A percentile compares a stretch with the other conserved stretches of the same genome.
These are phyloP conservation scores for Aphodius granarius DNA, from an alignment of 2,888 invertebrate species.

Conservation along the genomic window DNA sequence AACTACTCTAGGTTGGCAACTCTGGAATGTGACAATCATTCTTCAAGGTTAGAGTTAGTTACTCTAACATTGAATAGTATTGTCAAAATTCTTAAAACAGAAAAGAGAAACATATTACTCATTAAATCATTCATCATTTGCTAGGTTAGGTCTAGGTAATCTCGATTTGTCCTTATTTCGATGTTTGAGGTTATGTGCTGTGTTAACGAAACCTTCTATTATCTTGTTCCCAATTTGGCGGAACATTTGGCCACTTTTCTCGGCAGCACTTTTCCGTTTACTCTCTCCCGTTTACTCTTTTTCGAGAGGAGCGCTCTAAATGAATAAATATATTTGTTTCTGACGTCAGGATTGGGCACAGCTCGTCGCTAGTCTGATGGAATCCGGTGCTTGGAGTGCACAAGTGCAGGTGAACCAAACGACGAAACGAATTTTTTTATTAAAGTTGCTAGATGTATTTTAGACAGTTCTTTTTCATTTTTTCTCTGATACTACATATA, in stretches of 20 bases:
- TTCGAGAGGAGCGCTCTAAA: background rate
- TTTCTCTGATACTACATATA: conserved; percentile 13
- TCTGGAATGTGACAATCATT: no score
- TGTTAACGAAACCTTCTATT: conserved; percentile 40
- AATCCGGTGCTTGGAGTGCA: conserved; percentile 80
- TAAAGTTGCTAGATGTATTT: conserved; percentile 2
- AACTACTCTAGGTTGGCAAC: no score
- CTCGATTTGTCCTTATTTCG: background rate
- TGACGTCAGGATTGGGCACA: conserved; percentile 75
- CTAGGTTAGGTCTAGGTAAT: conserved; percentile 37
- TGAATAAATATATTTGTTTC: conserved; percentile 15
- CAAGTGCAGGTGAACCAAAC: conserved; percentile 68
- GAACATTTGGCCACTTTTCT: background rate
- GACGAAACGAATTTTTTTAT: background rate
- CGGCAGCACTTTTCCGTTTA: background rate
- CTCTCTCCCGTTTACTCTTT: background rate
- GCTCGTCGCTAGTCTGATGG: conserved; percentile 83
- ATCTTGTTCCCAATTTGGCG: background rate
- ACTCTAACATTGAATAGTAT: no score
- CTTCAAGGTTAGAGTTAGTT: no score
- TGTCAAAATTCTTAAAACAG: background rate
- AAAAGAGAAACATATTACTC: background rate
- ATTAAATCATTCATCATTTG: conserved; percentile 10
- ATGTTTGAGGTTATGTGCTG: conserved; percentile 39
- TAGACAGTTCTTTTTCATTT: conserved; percentile 8